Base-by-base conservation (phyloP, 2,113 vertebrate genomes). In the Diphyllodes magnificus region DNA sequence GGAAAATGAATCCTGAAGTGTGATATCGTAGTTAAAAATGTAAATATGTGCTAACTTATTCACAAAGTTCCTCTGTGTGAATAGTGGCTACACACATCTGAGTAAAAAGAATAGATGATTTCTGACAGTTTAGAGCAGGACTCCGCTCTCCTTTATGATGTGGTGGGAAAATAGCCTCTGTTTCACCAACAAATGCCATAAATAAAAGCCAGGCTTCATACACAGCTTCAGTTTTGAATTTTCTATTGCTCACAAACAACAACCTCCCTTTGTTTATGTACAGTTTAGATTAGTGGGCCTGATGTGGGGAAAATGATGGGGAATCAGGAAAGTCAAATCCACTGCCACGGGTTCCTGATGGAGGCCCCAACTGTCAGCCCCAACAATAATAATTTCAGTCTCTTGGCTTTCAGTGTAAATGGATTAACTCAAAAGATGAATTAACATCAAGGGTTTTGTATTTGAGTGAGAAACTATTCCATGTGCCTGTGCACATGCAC, bases 371-470 rank as follows among this genome's bases (percentile, higher is more conserved):
- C 25, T 85, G 64, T 56, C 85, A 82, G 76, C 21, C 28, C 28
- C 60, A 75, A 71, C 79, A 80, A 82, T 13, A 82, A 92, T 76
- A 57, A 90, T 80, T 92, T 71, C 92, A 66, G 15, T 40, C 31
- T 85, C 63, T 35, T 45, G 66, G 42, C 84, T 92, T 82, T 90
- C 88, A 49, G 50, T 37, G 50, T 82, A 92, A 94, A 83, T 45
- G 90, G 63, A 93, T 91, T 90, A 91, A 82, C 85, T 92, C 54
- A 45, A 78, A 89, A 82, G 82, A 63, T 42, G 42, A 80, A 80
- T 95, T 88, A 96, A 88, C 90, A 51, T 25, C 3, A 44, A 80
- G 54, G 51, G 64, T 6, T 88, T 93, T 94, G 87, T 66, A 28
- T 85, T 94, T 88, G 50, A 77, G 42, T 70, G 75, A 90, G 93